Evolutionary conservation across 2,113 vertebrate species (phyloP), one percentile per base, ranked within the genome.

Genomic region (Struthidea cinerea): DNA sequence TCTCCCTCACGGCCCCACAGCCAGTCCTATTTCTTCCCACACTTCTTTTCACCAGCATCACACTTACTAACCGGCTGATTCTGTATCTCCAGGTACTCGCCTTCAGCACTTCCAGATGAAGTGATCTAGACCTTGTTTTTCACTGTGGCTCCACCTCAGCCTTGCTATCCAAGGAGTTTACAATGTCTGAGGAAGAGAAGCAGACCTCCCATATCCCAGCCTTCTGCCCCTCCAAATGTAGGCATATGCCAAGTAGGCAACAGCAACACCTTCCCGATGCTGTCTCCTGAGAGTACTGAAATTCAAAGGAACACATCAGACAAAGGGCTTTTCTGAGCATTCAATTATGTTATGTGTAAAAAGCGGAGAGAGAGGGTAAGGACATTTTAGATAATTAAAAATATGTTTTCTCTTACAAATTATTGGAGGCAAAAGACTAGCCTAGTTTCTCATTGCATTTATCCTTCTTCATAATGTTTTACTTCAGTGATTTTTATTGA

Each of bases 191-290:
- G 23, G 4, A 86, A 75, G 41, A 83, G 33, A 41, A 70, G 27
- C 23, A 41, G 23, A 88, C 20, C 3, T 85, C 46, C 39, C 17
- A 52, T 49, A 39, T 77, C 22, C 33, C 19, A 70, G 1, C 22
- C 19, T 41, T 69, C 56, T 71, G 32, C 24, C n/a, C 7, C 28
- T 63, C 46, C 61, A 70, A 42, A 79, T 3, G 16, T 16, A 52
- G 61, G 37, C 30, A 32, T 3, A 56, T n/a, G 52, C 55, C 55
- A 63, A 44, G 70, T 3, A 59, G 71, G 71, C 35, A 69, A 56
- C 30, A 57, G 56, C 0, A 0, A 49, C 33, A 46, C 26, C 27
- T 68, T 87, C 73, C 57, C 0, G 0, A 11, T 32, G 42, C 56
- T 24, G 13, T 39, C 57, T 63, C 32, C 44, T 53, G 53, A 47